Evolutionary conservation across 2,888 invertebrate genomes (phyloP), one percentile per base, ranked within the genome.

Genomic region (Chaetogeoica ovagalla): DNA sequence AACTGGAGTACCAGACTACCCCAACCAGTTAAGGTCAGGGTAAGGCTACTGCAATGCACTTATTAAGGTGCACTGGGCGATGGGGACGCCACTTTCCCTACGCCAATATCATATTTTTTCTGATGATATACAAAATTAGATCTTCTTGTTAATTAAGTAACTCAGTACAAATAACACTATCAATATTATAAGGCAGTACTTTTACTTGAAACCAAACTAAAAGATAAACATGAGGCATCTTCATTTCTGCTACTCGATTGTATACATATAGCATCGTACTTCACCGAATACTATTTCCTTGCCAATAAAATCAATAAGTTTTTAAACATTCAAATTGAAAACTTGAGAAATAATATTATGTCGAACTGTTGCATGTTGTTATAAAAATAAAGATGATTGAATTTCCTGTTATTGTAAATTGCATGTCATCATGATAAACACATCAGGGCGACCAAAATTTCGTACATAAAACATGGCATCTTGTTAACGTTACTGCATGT

Each of bases 141-240:
- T 86, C 84, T 39, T 23, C 17, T 13, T 84, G 60, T 37, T 83
- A 83, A 82, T 86, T 82, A 9, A 86, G 85, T 30, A 87, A 76
- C 83, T 86, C 86, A 23, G 86, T 86, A 11, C 81, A 81, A 6
- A 87, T 85, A 8, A 86, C 48, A 7, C 83, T 48, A 82, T 87
- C 86, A 73, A 84, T 84, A 39, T 82, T 55, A 48, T 83, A 81
- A 30, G 83, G 82, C n/a, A 19, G 68, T 23, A 84, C 83, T 81
- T 82, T 83, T 82, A 81, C 57, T 13, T 43, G 43, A 9, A 43
- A 8, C 9, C 43, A 43, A 43, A 82, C 37, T n/a, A 85, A 77
- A 30, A 84, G 83, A 69, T 85, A 85, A 3, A 75, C 71, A 82
- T 85, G 85, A 13, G 84, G 85, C 3, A 86, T 63, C 84, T 85